Percentiles rank a stretch among this genome's conserved stretches.
These are phyloP conservation scores for Actinopyga echinites DNA, from an alignment of 53 echinoderm and acorn worm species.

Conservation along the genomic window DNA sequence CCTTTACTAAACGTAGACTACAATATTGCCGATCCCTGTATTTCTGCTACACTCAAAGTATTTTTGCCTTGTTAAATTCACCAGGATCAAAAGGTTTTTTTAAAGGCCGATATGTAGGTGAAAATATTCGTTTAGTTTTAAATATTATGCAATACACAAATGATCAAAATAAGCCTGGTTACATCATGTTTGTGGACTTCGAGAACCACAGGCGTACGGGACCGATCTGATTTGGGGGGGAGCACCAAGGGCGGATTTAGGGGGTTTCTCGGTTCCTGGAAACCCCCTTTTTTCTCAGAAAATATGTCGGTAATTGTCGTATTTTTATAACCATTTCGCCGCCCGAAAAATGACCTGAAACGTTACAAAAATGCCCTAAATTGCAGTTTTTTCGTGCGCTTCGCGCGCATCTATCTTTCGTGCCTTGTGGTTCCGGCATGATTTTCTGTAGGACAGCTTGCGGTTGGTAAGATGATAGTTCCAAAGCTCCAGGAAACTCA, in stretches of 20 bases:
- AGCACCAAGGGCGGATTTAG: conserved; percentile 12
- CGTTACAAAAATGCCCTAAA: no score
- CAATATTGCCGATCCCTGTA: background rate
- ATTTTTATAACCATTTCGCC: no score
- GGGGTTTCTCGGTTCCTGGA: background rate
- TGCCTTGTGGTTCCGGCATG: no score
- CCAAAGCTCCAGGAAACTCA: no score
- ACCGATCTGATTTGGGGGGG: conserved; percentile 22
- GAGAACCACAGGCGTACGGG: conserved; percentile 36
- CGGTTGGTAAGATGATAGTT: no score
- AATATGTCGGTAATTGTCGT: no score
- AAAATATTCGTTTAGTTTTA: conserved; percentile 35
- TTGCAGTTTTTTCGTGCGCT: no score
- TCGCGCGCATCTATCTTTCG: no score
- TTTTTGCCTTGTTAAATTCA: background rate
- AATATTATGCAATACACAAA: conserved; percentile 18
- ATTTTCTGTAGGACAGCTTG: no score
- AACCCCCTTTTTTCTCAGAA: no score
- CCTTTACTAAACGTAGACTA: conserved; percentile 8
- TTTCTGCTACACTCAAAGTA: background rate
- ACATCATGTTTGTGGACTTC: conserved; percentile 37
- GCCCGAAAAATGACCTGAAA: no score
- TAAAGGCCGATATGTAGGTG: conserved; percentile 9
- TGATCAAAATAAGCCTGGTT: background rate
- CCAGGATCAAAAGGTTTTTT: conserved; percentile 9